Evolutionary conservation across 2,797 vertebrate species (phyloP).

Genomic region (Onychomys torridus): DNA sequence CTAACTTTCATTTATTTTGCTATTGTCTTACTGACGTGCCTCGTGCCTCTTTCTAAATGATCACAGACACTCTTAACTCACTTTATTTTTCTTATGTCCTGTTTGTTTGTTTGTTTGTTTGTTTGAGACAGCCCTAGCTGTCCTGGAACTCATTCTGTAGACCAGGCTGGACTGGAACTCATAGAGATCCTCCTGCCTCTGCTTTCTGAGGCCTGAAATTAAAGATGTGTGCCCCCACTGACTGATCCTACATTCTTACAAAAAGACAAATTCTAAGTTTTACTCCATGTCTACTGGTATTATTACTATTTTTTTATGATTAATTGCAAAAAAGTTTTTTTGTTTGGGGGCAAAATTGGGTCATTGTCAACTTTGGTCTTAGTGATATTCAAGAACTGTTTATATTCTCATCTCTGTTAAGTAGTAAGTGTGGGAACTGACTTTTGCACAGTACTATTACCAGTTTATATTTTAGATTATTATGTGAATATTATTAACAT

Average conservation of each 20-base stretch:
- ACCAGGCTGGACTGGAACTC: not conserved
- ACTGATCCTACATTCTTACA: not conserved
- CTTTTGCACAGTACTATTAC: not conserved
- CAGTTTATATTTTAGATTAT: conserved; percentile 15
- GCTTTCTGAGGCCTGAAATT: not conserved
- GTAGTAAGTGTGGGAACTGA: not conserved
- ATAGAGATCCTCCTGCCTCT: not conserved
- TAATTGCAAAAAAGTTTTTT: not conserved
- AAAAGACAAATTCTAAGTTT: not conserved
- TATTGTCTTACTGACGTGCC: not conserved
- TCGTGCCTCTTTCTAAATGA: conserved; percentile 7
- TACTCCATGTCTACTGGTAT: not conserved
- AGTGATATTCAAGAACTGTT: not conserved
- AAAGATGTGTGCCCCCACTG: not conserved
- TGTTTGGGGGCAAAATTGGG: not conserved
- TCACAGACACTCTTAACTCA: not conserved
- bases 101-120: not conserved
- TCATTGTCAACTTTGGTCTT: conserved; percentile 30
- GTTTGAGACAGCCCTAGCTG: not conserved
- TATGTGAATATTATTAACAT: conserved; percentile 12
- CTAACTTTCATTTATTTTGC: conserved; percentile 15
- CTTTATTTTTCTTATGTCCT: not conserved
- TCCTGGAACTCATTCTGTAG: not conserved
- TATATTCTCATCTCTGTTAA: not conserved
- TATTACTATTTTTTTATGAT: conserved; percentile 16